Conservation (phyloP, 2,113 vertebrate species). For the Plecotus auritus region DNA sequence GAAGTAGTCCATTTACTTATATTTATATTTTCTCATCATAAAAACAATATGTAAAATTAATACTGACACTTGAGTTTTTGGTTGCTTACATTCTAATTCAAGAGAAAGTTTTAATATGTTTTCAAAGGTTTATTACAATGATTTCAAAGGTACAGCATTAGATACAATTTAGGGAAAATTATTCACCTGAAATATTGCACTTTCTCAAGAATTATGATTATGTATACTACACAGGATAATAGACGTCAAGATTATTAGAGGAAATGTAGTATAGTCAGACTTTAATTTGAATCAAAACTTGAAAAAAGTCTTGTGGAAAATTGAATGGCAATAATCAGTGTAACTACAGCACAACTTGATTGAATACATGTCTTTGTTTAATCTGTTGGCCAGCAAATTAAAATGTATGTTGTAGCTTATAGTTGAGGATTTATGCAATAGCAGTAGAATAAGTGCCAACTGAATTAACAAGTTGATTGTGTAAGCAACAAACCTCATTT, state of each 20-base stretch:
- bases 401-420: constrained; percentile 27
- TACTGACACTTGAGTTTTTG: not conserved
- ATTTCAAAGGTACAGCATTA: not conserved
- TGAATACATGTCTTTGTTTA: not conserved
- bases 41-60: not conserved
- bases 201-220: not conserved
- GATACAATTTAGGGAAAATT: not conserved
- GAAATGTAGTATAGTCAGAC: not conserved
- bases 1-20: not conserved
- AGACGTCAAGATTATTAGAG: not conserved
- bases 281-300: constrained; percentile 26
- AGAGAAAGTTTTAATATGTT: not conserved
- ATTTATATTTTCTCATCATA: not conserved
- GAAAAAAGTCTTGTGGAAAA: not conserved
- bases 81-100: not conserved
- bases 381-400: constrained; percentile 52
- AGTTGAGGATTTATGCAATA: constrained; percentile 43
- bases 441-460: constrained; percentile 13
- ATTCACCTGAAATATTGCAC: not conserved
- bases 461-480: constrained; percentile 62
- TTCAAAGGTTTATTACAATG: not conserved
- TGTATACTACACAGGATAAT: not conserved
- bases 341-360: not conserved
- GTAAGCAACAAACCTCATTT: constrained; percentile 35
- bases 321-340: not conserved